Base-by-base conservation (phyloP, 2,113 vertebrate genomes). In the Pseudorhombus dupliciocellatus region DNA sequence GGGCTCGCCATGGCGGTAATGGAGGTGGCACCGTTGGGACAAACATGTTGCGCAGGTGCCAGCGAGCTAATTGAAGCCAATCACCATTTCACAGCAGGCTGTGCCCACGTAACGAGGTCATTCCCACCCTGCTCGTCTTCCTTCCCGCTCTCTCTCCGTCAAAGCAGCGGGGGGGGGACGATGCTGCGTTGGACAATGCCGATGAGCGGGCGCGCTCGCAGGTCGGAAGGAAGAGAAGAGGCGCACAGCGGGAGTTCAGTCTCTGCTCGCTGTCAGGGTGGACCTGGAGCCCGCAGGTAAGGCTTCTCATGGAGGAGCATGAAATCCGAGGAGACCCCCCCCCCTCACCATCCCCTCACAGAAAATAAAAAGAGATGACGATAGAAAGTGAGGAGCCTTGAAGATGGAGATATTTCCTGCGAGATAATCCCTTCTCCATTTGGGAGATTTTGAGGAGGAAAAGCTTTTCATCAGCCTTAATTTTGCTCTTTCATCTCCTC, bases 31-130 rank as follows among this genome's bases (percentile, higher is more conserved):
- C 85, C 54, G 3, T 15, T n/a, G 80, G 84, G 85, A 81, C 62
- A 57, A 73, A 71, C 78, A 44, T 76, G 83, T 73, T 75, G 75
- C 65, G 44, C 76, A 66, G 81, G 79, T 79, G 55, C 83, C 75
- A 78, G 59, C 9, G 25, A 58, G 77, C 77, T 88, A 90, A 90
- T 85, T 90, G 73, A 77, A 80, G 85, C 55, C 77, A 90, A 88
- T 87, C 26, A 14, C 71, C 80, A 82, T 88, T 88, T 85, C 76
- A 83, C 77, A 74, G 50, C 34, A 42, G 67, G 34, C 11, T 61
- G 69, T 60, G 68, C 50, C 52, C 6, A 10, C 54, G 44, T 77
- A 83, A 87, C 77, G 62, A 83, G 75, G 75, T 86, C 54, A 22
- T 42, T 71, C 66, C 54, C 63, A 57, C 52, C 53, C 66, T 54